A percentile compares a stretch with the other conserved stretches of the same genome.
These are phyloP conservation scores for silkworm (Bombyx mori) DNA, from an alignment of 1,140 invertebrate genomes.

Conservation along the genomic window DNA sequence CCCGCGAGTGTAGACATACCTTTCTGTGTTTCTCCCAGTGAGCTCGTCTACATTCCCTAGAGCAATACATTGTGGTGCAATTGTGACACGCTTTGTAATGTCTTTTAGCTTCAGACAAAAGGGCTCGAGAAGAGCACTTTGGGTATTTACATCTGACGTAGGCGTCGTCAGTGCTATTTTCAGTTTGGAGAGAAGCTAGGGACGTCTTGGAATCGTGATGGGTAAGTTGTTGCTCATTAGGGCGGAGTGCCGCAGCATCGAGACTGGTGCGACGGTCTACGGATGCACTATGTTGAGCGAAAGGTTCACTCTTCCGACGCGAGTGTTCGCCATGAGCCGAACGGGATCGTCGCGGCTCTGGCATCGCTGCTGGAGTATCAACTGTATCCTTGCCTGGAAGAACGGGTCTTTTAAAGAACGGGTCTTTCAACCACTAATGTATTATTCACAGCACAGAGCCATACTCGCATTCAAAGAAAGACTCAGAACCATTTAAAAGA, in stretches of 20 bases:
- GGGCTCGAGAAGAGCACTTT: slow-evolving; percentile 79
- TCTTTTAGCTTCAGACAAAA: slow-evolving; percentile 77
- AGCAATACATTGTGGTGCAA: slow-evolving; percentile 91
- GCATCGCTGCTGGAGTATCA: slow-evolving; percentile 61
- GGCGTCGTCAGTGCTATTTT: slow-evolving; percentile 65
- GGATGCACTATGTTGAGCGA: slow-evolving; percentile 41
- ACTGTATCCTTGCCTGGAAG: slow-evolving; percentile 68
- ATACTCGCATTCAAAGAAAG: slow-evolving; percentile 11
- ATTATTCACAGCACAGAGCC: slow-evolving; percentile 4
- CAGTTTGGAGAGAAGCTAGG: slow-evolving; percentile 59
- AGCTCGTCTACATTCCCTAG: slow-evolving; percentile 83
- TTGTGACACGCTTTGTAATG: slow-evolving; percentile 93
- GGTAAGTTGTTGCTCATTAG: slow-evolving; percentile 36
- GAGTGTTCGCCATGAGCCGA: slow-evolving; percentile 50
- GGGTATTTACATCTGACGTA: slow-evolving; percentile 83
- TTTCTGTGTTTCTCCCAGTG: slow-evolving; percentile 94
- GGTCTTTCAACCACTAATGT: neutral
- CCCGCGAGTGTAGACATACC: slow-evolving; percentile 90
- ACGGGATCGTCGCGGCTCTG: slow-evolving; percentile 43
- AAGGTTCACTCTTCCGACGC: slow-evolving; percentile 61
- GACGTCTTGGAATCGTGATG: slow-evolving; percentile 60
- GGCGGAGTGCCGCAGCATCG: slow-evolving; percentile 40
- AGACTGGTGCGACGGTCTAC: slow-evolving; percentile 55
- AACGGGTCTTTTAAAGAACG: neutral
- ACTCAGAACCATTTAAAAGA: slow-evolving; percentile 45